Evolutionary conservation across 2,113 vertebrate species (phyloP), one percentile per base, ranked within the genome.

Genomic region (Acanthochromis polyacanthus): DNA sequence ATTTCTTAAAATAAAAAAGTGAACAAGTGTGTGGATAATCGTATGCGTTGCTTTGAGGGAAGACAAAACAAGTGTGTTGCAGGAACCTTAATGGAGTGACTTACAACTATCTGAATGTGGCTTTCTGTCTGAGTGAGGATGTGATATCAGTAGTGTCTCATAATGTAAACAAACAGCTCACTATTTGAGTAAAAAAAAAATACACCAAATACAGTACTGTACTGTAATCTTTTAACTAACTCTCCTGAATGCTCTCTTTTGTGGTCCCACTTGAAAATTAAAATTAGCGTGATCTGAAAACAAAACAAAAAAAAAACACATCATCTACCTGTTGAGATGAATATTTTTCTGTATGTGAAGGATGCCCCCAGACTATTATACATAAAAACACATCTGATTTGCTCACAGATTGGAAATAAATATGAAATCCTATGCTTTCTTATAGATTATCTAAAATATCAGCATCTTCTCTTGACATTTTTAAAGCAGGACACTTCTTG

Each of bases 141-240:
- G 73, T 25, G 38, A 40, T 28, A 88, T 90, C 89, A 93, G 93
- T 93, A 92, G 93, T 63, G 83, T 81, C 85, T 79, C 75, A 73
- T 70, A 46, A 75, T 1, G 43, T 80, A 87, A 90, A 89, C 45
- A 81, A 77, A 65, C 4, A 45, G 28, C 8, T 62, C 51, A 73
- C 40, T 36, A 60, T 76, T 59, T 65, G 25, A 71, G 52, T 32
- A n/a, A 11, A 64, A 73, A 51, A 63, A 2, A 55, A 64, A 3
- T 3, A 90, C 84, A 86, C 61, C 69, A 67, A 84, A 86, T 82
- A 92, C 89, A 92, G 90, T 85, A 90, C 88, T 86, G 69, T 79
- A 90, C 88, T 86, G 69, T 79, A 75, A 30, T 65, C 12, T 66
- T 82, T 80, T 28, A 81, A 77, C 64, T 28, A 53, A 67, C 28